These are phyloP conservation scores for Gastracanthus pulcherrimus DNA, from an alignment of 2,888 invertebrate species.

Conservation along the genomic window DNA sequence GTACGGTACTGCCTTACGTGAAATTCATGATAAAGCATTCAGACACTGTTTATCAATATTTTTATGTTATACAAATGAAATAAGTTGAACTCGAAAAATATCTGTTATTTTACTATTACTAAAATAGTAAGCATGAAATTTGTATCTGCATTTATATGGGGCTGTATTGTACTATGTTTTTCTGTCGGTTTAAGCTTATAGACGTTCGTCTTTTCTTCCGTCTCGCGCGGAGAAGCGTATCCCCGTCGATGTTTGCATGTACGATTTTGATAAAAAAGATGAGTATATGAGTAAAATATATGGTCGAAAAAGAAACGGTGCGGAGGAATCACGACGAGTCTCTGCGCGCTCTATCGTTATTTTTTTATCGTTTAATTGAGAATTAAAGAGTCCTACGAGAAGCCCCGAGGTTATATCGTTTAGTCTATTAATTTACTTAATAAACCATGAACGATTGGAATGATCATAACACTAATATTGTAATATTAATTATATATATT, in stretches of 20 bases:
- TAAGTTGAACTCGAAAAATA: not conserved
- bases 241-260: conserved; percentile 17
- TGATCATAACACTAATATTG: conserved; percentile 75
- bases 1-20: conserved; percentile 19
- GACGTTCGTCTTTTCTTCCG: conserved; percentile 8
- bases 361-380: conserved; percentile 57
- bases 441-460: conserved; percentile 71
- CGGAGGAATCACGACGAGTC: conserved; percentile 30
- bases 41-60: not conserved
- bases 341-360: conserved; percentile 60
- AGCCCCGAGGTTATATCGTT: conserved; percentile 62
- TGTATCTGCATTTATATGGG: not conserved
- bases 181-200: conserved; percentile 10
- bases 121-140: not conserved
- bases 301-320: conserved; percentile 36
- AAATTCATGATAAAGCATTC: too few relatives aligned
- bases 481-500: conserved; percentile 76
- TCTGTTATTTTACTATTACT: not conserved
- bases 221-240: conserved; percentile 8
- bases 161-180: conserved; percentile 36
- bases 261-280: conserved; percentile 30
- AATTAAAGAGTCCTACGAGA: conserved; percentile 46
- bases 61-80: not conserved
- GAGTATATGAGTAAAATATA: conserved; percentile 45
- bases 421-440: conserved; percentile 75